Evolutionary conservation across 1,140 invertebrate species (phyloP).

Genomic region (Aethina tumida): DNA sequence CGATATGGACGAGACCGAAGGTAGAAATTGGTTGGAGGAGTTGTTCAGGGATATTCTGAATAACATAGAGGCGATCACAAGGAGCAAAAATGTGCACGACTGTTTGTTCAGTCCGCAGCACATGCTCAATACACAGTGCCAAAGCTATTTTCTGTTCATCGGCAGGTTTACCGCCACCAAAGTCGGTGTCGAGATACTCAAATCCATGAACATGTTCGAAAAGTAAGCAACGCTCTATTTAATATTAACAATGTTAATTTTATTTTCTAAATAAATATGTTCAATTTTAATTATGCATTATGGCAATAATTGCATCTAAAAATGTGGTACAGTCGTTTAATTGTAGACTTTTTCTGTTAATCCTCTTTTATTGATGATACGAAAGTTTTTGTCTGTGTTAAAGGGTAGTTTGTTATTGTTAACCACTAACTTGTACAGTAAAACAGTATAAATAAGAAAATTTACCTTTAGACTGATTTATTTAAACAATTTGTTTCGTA

Average conservation of each 20-base stretch:
- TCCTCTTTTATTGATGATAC: too few species aligned
- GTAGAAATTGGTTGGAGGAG: conserved; percentile 51
- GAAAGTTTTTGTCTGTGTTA: too few species aligned
- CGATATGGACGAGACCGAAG: conserved; percentile 44
- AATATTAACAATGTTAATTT: too few species aligned
- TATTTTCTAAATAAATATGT: conserved; percentile 1
- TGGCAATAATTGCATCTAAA: too few species aligned
- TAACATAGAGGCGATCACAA: conserved; percentile 64
- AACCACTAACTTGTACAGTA: too few species aligned
- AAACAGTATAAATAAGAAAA: too few species aligned
- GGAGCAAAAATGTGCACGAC: conserved; percentile 68
- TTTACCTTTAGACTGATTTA: conserved; percentile 2
- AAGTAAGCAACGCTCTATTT: too few species aligned
- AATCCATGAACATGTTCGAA: conserved; percentile 67
- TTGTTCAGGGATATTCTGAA: conserved; percentile 69
- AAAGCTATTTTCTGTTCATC: conserved; percentile 89
- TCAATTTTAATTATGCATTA: conserved; percentile 1
- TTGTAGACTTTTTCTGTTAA: too few species aligned
- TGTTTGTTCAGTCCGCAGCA: conserved; percentile 81
- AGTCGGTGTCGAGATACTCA: conserved; percentile 62
- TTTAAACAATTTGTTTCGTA: conserved; percentile 1
- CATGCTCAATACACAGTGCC: conserved; percentile 78
- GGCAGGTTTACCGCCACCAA: conserved; percentile 72
- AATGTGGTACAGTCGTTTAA: too few species aligned
- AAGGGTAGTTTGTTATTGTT: too few species aligned